phyloP scores from a whole-genome alignment of 2,888 invertebrate species.

The Drosophila fulvimacula region DNA sequence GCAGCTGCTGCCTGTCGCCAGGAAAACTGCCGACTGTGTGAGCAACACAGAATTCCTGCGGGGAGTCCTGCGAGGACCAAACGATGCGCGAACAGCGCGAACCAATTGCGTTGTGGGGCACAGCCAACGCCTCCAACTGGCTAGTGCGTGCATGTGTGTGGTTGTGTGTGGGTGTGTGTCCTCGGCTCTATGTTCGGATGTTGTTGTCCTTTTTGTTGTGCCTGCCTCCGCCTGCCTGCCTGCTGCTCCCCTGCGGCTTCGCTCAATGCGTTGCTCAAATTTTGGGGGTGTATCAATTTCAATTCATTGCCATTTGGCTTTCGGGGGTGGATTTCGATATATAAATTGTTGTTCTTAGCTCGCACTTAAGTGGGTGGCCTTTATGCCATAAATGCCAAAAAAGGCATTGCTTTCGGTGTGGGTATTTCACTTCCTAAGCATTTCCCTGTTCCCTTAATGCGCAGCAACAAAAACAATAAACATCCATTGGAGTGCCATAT shows the following conservation, averaged over 20 bases:
- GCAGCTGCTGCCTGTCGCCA: constrained; percentile 17
- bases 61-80: constrained; percentile 60
- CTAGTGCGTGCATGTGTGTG: background rate
- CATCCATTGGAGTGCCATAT: constrained; percentile 71
- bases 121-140: constrained; percentile 36
- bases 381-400: constrained; percentile 51
- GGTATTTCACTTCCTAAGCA: background rate
- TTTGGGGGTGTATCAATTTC: constrained; percentile 83
- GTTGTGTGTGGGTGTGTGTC: constrained; percentile 20
- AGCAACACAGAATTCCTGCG: constrained; percentile 42
- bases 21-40: constrained; percentile 27
- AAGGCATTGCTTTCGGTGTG: constrained; percentile 57
- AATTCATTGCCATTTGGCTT: constrained; percentile 70
- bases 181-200: constrained; percentile 34
- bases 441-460: constrained; percentile 35
- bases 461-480: constrained; percentile 71
- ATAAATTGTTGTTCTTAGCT: constrained; percentile 64
- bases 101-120: constrained; percentile 61
- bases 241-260: constrained; percentile 68
- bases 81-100: constrained; percentile 31
- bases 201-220: constrained; percentile 38
- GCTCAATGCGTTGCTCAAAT: constrained; percentile 65
- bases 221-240: constrained; percentile 33
- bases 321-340: constrained; percentile 70
- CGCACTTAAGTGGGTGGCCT: constrained; percentile 78